Conservation (phyloP, 2,113 vertebrate genomes). For the Protomyctophum bolini region DNA sequence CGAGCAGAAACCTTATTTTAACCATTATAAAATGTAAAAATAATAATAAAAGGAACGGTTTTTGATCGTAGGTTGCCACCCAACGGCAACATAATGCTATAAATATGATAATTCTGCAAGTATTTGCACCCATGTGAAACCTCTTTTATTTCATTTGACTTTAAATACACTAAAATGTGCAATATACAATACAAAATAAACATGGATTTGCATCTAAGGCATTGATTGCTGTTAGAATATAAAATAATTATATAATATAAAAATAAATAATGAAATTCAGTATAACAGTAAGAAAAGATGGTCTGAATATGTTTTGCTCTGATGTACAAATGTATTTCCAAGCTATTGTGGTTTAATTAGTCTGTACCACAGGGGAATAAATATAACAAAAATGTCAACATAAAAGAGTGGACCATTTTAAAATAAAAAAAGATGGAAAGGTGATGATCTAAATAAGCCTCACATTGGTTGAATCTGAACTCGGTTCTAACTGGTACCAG, state of each 20-base stretch:
- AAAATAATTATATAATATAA: conserved; percentile 46
- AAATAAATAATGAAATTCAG: conserved; percentile 64
- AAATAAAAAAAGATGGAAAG: too few species aligned
- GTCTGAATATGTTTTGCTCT: not conserved
- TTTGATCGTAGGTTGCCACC: too few species aligned
- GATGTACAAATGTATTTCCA: not conserved
- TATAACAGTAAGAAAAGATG: conserved; percentile 23
- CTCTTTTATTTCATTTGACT: conserved; percentile 29
- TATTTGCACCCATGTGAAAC: conserved; percentile 13
- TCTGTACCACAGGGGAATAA: conserved; percentile 22
- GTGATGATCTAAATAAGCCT: too few species aligned
- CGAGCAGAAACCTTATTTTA: too few species aligned
- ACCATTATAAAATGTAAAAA: too few species aligned
- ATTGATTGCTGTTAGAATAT: conserved; percentile 28
- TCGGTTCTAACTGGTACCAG: too few species aligned
- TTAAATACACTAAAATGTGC: conserved; percentile 19
- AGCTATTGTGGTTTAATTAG: not conserved
- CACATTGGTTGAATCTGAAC: too few species aligned
- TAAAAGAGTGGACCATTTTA: too few species aligned
- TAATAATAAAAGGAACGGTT: too few species aligned
- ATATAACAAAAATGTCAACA: too few species aligned
- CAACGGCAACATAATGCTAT: too few species aligned
- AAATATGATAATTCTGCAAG: not conserved
- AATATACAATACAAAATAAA: conserved; percentile 11
- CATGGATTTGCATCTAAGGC: conserved; percentile 31